These are phyloP conservation scores for Panurus biarmicus DNA, from an alignment of 2,113 vertebrate species.

Conservation along the genomic window DNA sequence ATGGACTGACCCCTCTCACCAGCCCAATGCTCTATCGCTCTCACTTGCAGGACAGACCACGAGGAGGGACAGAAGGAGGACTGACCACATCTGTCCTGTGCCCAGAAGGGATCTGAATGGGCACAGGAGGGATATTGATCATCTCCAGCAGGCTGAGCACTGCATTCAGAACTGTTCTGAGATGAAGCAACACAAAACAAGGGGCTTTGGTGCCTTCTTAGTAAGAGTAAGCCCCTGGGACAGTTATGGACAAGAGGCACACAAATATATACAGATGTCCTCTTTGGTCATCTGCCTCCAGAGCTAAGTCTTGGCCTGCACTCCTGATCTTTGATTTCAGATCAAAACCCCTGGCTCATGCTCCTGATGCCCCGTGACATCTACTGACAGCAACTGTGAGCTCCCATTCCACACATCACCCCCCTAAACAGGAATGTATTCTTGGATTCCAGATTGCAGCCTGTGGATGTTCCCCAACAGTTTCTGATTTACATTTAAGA, in stretches of 20 bases:
- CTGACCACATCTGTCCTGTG: background rate
- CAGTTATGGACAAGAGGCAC: background rate
- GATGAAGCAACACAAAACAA: background rate
- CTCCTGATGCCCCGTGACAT: background rate
- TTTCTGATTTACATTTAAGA: background rate
- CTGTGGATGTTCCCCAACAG: background rate
- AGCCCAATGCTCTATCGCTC: fast-evolving
- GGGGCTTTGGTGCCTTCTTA: background rate
- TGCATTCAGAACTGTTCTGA: background rate
- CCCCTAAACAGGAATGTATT: background rate
- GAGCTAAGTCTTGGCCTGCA: background rate
- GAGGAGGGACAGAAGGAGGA: background rate
- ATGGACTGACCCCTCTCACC: background rate
- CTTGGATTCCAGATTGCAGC: background rate
- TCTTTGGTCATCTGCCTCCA: background rate
- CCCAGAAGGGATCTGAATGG: background rate
- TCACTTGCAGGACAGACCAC: background rate
- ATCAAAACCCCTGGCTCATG: background rate
- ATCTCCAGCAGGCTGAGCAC: background rate
- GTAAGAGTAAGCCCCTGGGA: background rate
- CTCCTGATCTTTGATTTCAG: background rate
- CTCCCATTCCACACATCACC: background rate
- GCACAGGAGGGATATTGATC: background rate
- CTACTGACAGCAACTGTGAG: background rate
- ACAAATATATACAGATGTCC: background rate